Evolutionary conservation across 2,888 invertebrate species (phyloP).

Genomic region (Eupithecia dodoneata): DNA sequence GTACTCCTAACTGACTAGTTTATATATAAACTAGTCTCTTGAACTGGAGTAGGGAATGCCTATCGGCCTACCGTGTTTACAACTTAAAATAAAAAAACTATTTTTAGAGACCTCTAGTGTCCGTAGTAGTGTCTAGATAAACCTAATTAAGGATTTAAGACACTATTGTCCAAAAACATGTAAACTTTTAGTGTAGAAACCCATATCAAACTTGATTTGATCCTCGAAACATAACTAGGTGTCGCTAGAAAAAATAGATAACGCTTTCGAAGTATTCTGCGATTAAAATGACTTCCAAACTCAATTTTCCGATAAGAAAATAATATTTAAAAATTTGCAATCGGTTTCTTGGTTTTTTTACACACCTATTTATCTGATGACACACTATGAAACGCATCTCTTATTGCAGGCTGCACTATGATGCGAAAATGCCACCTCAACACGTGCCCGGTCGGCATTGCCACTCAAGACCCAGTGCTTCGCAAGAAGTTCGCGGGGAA

Average conservation of each 20-base stretch:
- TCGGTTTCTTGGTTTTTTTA: not conserved
- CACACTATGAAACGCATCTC: not conserved
- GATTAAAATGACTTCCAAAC: not conserved
- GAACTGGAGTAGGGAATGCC: too few species aligned
- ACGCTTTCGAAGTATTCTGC: not conserved
- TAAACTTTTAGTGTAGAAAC: too few species aligned
- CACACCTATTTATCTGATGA: not conserved
- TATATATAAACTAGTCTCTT: too few species aligned
- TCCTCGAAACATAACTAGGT: not conserved
- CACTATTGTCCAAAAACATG: too few species aligned
- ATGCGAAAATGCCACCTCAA: conserved; percentile 99
- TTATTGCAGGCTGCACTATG: conserved; percentile 94
- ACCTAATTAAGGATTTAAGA: too few species aligned
- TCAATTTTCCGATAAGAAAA: too few species aligned
- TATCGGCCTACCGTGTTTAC: too few species aligned
- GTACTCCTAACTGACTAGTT: too few species aligned
- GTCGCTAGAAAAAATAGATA: not conserved
- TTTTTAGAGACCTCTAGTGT: too few species aligned
- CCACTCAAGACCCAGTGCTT: conserved; percentile 98
- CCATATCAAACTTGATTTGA: not conserved
- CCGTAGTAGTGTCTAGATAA: too few species aligned
- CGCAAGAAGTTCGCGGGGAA: conserved; percentile 98
- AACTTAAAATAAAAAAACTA: too few species aligned
- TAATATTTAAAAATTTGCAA: too few species aligned
- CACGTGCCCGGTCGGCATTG: conserved; percentile 99